Percentiles rank a stretch among this genome's conserved stretches.
Evolutionary conservation across 30 jellyfish, hydroid and myxozoan genomes (phyloP).

Genomic region (Hydractinia echinata): DNA sequence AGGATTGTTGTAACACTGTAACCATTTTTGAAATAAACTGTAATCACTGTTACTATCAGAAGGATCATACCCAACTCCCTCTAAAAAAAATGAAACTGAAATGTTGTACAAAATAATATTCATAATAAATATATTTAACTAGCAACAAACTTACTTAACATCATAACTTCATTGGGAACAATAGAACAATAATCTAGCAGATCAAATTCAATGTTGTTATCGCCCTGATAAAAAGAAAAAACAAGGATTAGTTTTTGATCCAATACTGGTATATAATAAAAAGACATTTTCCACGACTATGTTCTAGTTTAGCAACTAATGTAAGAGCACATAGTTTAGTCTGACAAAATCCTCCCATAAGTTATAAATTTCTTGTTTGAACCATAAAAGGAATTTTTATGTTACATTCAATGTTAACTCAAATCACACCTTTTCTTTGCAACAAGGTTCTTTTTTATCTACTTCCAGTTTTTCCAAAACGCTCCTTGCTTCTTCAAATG

Average conservation of each 20-base stretch:
- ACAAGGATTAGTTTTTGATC: too few relatives aligned
- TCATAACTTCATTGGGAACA: constrained; percentile 30
- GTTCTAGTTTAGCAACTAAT: too few relatives aligned
- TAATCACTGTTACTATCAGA: constrained; percentile 27
- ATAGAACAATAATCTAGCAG: constrained; percentile 22
- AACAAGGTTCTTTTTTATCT: constrained; percentile 12
- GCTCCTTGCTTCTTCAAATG: constrained; percentile 28
- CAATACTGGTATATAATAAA: too few relatives aligned
- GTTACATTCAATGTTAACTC: too few relatives aligned
- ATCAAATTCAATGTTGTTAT: background rate
- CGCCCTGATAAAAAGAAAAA: constrained; percentile 11
- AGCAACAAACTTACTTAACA: background rate
- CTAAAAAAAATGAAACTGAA: background rate
- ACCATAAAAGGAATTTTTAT: too few relatives aligned
- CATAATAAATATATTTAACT: background rate
- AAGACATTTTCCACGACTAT: too few relatives aligned
- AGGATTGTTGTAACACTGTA: constrained; percentile 45
- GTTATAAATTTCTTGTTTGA: too few relatives aligned
- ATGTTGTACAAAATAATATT: background rate
- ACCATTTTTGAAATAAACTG: constrained; percentile 26
- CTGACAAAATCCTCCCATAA: too few relatives aligned
- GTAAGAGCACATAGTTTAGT: too few relatives aligned
- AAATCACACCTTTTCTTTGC: background rate
- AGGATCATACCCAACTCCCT: constrained; percentile 41
- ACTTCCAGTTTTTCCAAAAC: constrained; percentile 23